phyloP scores from a whole-genome alignment of 1,140 invertebrate genomes.

The Elysia chlorotica region DNA sequence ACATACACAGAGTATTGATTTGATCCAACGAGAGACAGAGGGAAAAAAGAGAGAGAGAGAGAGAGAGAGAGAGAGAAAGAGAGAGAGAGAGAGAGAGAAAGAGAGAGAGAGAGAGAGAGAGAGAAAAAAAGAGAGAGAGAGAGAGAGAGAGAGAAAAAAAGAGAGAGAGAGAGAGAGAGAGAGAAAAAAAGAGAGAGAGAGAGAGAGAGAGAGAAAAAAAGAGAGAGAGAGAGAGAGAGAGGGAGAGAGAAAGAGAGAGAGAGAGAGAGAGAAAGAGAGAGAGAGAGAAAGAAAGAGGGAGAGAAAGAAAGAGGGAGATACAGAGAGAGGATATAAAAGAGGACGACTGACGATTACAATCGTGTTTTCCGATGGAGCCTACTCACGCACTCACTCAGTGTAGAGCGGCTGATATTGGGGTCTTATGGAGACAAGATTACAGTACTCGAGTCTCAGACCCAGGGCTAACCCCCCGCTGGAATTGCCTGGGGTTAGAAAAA shows the following conservation, averaged over 20 bases:
- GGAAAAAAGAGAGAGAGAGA: background rate
- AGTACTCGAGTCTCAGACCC: no score
- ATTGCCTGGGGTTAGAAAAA: no score
- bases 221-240: background rate
- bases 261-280: background rate
- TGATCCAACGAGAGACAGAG: no score
- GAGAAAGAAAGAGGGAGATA: conserved; percentile 5
- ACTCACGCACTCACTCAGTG: no score
- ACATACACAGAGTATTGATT: no score
- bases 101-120: background rate
- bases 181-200: background rate
- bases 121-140: background rate
- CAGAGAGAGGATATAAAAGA: conserved; percentile 1
- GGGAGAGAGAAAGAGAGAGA: conserved; percentile 1
- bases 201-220: conserved; percentile 1
- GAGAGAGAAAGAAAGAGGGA: background rate
- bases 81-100: background rate
- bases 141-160: background rate
- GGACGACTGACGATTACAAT: no score
- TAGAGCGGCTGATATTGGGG: no score
- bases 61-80: background rate
- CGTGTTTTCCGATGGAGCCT: no score
- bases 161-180: background rate
- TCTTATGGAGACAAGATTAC: no score
- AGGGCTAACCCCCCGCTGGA: no score